A percentile compares a stretch with the other conserved stretches of the same genome.
Evolutionary conservation across 1,140 invertebrate species (phyloP).

Genomic region (Hirudo medicinalis): DNA sequence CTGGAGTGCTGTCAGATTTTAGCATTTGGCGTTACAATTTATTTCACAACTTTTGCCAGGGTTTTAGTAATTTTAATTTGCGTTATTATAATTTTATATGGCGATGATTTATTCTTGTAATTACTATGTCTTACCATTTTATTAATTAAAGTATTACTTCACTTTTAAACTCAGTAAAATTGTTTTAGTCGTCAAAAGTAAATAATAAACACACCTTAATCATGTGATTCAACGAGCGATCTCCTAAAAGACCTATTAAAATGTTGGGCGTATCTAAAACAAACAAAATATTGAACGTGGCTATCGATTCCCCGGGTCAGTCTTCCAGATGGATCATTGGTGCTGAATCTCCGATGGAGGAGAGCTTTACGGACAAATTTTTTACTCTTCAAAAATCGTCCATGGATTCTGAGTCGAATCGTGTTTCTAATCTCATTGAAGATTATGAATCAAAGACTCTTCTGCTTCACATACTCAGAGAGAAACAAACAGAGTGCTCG

Average conservation of each 20-base stretch:
- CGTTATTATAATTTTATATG: no score
- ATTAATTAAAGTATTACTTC: no score
- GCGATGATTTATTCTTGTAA: no score
- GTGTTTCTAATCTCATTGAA: neutral
- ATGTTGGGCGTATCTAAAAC: neutral
- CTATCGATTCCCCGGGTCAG: neutral
- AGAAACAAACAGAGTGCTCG: neutral
- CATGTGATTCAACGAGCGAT: neutral
- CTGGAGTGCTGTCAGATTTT: no score
- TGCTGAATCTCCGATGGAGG: neutral
- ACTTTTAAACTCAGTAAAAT: no score
- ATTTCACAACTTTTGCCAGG: no score
- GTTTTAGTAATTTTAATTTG: no score
- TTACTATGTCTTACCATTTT: no score
- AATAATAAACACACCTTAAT: constrained; percentile 4
- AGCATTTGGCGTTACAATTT: no score
- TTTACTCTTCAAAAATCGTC: neutral
- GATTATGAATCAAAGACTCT: neutral
- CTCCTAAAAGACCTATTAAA: neutral
- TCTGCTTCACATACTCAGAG: neutral
- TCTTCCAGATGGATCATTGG: neutral
- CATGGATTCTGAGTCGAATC: neutral
- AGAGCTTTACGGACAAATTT: constrained; percentile 2
- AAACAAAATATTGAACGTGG: constrained; percentile 2
- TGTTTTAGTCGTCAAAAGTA: neutral